phyloP scores from a whole-genome alignment of 2,113 vertebrate species.

The Lycaon pictus region DNA sequence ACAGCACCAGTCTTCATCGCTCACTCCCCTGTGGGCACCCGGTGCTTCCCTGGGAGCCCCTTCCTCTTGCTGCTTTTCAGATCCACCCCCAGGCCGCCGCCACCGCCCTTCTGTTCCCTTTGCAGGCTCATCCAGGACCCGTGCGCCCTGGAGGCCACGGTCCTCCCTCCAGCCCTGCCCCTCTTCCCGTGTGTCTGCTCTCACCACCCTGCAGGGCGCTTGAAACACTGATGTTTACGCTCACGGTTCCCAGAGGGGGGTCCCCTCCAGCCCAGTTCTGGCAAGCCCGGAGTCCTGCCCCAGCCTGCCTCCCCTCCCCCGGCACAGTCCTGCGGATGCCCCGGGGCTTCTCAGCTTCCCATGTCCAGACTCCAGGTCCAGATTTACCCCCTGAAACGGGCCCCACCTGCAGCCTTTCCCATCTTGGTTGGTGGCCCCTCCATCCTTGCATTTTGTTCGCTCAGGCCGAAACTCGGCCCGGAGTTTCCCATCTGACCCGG shows the following conservation, averaged over 20 bases:
- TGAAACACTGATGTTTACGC: background rate
- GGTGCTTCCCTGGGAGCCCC: background rate
- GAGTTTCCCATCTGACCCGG: background rate
- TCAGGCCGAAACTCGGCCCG: background rate
- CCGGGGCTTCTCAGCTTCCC: background rate
- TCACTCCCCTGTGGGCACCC: background rate
- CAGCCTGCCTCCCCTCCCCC: background rate
- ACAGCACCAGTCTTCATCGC: background rate
- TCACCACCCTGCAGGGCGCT: background rate
- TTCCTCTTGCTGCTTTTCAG: background rate
- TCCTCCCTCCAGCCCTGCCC: background rate
- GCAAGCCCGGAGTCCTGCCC: background rate
- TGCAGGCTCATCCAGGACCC: background rate
- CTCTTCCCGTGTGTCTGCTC: background rate
- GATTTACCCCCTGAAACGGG: background rate
- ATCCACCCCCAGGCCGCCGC: background rate
- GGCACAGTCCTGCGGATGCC: background rate
- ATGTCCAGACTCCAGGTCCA: background rate
- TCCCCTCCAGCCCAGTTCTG: background rate
- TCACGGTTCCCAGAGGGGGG: background rate
- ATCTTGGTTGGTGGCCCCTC: background rate
- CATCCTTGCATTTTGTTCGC: background rate
- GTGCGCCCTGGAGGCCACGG: background rate
- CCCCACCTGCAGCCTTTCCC: background rate
- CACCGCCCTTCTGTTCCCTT: background rate